These are phyloP conservation scores for Drosophila nigricruria DNA, from an alignment of 2,888 invertebrate genomes.

Conservation along the genomic window DNA sequence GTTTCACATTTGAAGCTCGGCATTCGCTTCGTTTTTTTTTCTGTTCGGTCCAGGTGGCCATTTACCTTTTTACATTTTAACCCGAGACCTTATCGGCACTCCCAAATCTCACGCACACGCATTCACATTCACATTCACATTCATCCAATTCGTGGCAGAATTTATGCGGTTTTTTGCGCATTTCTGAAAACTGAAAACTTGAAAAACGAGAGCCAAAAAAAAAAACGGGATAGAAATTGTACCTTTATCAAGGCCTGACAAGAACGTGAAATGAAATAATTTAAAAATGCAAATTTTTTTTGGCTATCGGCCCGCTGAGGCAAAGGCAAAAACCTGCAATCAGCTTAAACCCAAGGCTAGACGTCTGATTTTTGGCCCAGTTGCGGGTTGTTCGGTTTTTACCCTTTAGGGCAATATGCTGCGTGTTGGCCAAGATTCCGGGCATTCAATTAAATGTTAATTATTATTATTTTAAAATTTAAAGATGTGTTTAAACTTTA, in stretches of 20 bases:
- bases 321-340: slow-evolving; percentile 55
- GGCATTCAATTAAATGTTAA: slow-evolving; percentile 6
- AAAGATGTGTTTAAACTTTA: background rate
- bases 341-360: slow-evolving; percentile 47
- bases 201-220: slow-evolving; percentile 29
- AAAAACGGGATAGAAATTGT: slow-evolving; percentile 48
- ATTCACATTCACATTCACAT: slow-evolving; percentile 44
- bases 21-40: background rate
- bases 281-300: slow-evolving; percentile 74
- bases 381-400: slow-evolving; percentile 6
- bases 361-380: slow-evolving; percentile 26
- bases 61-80: slow-evolving; percentile 53
- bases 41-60: slow-evolving; percentile 9
- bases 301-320: slow-evolving; percentile 54
- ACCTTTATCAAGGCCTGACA: slow-evolving; percentile 78
- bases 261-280: slow-evolving; percentile 80
- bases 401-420: slow-evolving; percentile 29
- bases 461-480: slow-evolving; percentile 4
- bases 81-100: slow-evolving; percentile 63
- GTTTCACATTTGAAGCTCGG: slow-evolving; percentile 42
- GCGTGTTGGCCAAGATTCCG: slow-evolving; percentile 6
- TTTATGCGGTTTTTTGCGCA: slow-evolving; percentile 67
- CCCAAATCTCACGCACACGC: slow-evolving; percentile 75
- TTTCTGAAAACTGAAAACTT: slow-evolving; percentile 37
- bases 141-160: slow-evolving; percentile 63